Evolutionary conservation across 1,140 invertebrate species (phyloP).

Genomic region (Trissolcus basalis): DNA sequence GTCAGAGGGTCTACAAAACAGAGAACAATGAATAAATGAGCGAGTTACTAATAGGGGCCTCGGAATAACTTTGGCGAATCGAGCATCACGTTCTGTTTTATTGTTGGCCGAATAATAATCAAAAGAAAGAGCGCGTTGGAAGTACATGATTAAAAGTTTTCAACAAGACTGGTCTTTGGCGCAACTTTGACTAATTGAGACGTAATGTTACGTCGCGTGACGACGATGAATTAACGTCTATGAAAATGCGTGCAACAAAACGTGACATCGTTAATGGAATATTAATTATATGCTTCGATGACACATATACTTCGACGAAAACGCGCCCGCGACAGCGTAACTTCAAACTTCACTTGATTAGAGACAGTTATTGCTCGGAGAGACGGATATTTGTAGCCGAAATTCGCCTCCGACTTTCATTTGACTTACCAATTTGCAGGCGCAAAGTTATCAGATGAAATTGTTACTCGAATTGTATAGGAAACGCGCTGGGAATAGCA

Average conservation of each 20-base stretch:
- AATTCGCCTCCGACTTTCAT: too few relatives aligned
- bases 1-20: slow-evolving; percentile 27
- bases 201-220: slow-evolving; percentile 62
- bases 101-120: slow-evolving; percentile 49
- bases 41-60: slow-evolving; percentile 4
- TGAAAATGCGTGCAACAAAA: slow-evolving; percentile 59
- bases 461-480: too few relatives aligned
- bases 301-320: slow-evolving; percentile 38
- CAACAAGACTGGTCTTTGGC: slow-evolving; percentile 54
- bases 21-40: slow-evolving; percentile 16
- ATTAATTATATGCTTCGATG: slow-evolving; percentile 56
- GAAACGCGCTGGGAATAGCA: too few relatives aligned
- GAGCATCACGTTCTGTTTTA: slow-evolving; percentile 55
- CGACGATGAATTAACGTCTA: slow-evolving; percentile 56
- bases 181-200: slow-evolving; percentile 59
- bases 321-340: background rate
- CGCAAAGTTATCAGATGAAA: too few relatives aligned
- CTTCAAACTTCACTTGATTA: slow-evolving; percentile 8
- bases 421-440: too few relatives aligned
- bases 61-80: slow-evolving; percentile 40
- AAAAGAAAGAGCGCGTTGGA: slow-evolving; percentile 48
- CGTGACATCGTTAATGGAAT: slow-evolving; percentile 60
- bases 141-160: slow-evolving; percentile 59
- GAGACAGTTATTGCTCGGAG: too few relatives aligned
- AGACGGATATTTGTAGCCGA: too few relatives aligned